These are phyloP conservation scores for Eleutherodactylus coqui DNA, from an alignment of 2,797 vertebrate genomes.

Conservation along the genomic window DNA sequence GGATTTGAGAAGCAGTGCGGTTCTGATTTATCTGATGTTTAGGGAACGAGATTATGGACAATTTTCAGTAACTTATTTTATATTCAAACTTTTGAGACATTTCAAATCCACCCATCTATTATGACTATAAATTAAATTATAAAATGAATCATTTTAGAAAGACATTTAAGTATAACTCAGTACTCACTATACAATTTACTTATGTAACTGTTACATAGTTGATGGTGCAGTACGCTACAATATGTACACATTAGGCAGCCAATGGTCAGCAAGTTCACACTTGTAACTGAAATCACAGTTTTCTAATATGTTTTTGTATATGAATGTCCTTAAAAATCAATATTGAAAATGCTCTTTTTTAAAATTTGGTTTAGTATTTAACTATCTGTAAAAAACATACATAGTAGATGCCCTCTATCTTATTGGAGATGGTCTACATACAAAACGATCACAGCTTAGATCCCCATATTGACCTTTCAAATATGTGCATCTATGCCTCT, in stretches of 20 bases:
- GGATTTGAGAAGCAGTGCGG: too few species aligned
- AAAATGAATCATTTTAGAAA: constrained; percentile 39
- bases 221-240: not conserved
- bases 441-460: too few species aligned
- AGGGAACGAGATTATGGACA: constrained; percentile 34
- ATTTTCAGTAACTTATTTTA: constrained; percentile 41
- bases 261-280: not conserved
- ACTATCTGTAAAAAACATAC: too few species aligned
- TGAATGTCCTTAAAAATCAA: not conserved
- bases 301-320: not conserved
- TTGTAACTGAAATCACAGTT: not conserved
- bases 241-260: not conserved
- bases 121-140: constrained; percentile 34
- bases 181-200: not conserved
- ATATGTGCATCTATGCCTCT: too few species aligned
- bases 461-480: too few species aligned
- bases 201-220: not conserved
- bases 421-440: too few species aligned
- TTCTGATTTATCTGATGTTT: too few species aligned
- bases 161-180: constrained; percentile 6
- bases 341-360: not conserved
- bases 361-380: too few species aligned
- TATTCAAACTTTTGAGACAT: constrained; percentile 39
- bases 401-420: not conserved
- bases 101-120: constrained; percentile 49